Evolutionary conservation across 1,140 invertebrate species (phyloP).

Genomic region (Anthonomus grandis): DNA sequence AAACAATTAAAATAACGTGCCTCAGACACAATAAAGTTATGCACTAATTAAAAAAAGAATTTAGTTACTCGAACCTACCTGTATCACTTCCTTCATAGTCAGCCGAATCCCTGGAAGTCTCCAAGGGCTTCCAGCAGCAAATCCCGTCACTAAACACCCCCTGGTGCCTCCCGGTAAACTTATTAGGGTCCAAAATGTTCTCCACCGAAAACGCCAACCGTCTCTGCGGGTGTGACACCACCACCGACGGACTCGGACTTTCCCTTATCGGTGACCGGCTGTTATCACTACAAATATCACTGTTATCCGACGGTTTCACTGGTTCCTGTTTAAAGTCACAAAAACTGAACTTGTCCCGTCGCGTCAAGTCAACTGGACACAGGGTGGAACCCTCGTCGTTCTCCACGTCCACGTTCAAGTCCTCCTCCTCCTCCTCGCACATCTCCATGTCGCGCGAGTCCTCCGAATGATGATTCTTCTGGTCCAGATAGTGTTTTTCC

Average conservation of each 20-base stretch:
- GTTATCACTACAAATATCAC: conserved; percentile 51
- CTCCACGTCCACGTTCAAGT: conserved; percentile 49
- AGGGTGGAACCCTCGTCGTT: conserved; percentile 44
- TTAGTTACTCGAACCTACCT: conserved; percentile 42
- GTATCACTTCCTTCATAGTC: conserved; percentile 55
- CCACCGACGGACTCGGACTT: conserved; percentile 46
- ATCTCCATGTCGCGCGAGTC: conserved; percentile 44
- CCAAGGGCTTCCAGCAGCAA: conserved; percentile 62
- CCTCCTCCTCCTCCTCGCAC: conserved; percentile 46
- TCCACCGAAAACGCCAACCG: conserved; percentile 83
- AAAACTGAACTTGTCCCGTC: conserved; percentile 42
- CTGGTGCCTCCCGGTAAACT: conserved; percentile 76
- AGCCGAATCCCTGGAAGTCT: conserved; percentile 45
- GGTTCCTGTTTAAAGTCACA: conserved; percentile 39
- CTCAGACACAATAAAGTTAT: background rate
- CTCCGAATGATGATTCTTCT: conserved; percentile 38
- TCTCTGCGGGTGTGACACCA: conserved; percentile 46
- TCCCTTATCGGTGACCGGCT: conserved; percentile 44
- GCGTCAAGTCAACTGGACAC: conserved; percentile 50
- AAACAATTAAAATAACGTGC: too few relatives aligned
- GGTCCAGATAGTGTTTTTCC: conserved; percentile 26
- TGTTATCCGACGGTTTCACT: conserved; percentile 46
- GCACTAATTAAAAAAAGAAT: background rate
- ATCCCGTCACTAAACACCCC: conserved; percentile 50
- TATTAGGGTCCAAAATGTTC: conserved; percentile 86